Evolutionary conservation across 2,113 vertebrate species (phyloP).

Genomic region (Acinonyx jubatus): DNA sequence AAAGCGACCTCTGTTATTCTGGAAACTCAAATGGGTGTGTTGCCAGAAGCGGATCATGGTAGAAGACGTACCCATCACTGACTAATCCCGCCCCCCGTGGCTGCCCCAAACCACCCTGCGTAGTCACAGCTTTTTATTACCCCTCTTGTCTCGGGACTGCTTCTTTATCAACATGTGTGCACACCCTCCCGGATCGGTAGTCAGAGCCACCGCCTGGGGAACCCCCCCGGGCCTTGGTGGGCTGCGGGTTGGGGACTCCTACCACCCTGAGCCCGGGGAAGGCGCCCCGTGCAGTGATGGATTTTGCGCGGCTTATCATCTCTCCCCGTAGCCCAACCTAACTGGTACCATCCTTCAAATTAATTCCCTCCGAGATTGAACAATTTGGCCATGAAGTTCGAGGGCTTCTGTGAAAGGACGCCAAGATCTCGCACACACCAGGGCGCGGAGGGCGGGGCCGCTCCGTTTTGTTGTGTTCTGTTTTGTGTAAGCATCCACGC

Average conservation of each 20-base stretch:
- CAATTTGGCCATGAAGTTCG: background rate
- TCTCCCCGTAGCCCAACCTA: background rate
- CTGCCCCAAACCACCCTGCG: background rate
- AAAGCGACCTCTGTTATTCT: background rate
- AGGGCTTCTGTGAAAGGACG: background rate
- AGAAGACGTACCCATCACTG: background rate
- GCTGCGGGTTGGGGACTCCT: fast-evolving
- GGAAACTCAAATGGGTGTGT: background rate
- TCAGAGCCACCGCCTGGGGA: background rate
- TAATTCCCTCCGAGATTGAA: background rate
- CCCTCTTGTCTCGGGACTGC: background rate
- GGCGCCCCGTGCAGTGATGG: fast-evolving
- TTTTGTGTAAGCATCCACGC: background rate
- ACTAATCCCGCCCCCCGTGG: too few relatives aligned
- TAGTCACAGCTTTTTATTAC: background rate
- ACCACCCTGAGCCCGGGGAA: background rate
- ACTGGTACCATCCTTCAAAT: background rate
- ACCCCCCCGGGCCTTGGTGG: fast-evolving
- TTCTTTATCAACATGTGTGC: background rate
- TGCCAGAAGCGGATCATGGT: background rate
- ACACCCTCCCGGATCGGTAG: fast-evolving
- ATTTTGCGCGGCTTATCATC: background rate
- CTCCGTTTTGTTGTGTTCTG: background rate
- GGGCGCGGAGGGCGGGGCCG: background rate
- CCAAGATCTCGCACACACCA: background rate